phyloP scores from a whole-genome alignment of 2,888 invertebrate genomes.

The Eulithis testata region DNA sequence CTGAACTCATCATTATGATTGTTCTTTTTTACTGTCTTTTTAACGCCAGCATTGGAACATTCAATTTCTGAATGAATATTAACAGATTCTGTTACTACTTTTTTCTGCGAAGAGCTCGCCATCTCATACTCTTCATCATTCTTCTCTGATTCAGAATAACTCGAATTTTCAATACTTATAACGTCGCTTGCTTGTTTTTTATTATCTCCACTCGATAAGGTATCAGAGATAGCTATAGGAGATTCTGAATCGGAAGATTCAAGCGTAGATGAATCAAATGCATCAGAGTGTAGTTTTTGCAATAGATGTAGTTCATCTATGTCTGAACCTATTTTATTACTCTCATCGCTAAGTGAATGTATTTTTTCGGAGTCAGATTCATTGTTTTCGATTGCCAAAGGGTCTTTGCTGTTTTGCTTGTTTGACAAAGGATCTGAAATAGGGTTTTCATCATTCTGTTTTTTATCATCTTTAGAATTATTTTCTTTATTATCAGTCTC shows the following conservation, averaged over 20 bases:
- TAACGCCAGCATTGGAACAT: constrained; percentile 33
- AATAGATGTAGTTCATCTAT: constrained; percentile 72
- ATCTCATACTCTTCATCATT: constrained; percentile 38
- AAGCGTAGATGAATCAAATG: constrained; percentile 54
- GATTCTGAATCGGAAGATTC: constrained; percentile 67
- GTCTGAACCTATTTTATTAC: constrained; percentile 62
- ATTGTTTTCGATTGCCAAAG: background rate
- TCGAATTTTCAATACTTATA: constrained; percentile 78
- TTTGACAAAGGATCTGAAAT: background rate
- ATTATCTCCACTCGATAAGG: constrained; percentile 57
- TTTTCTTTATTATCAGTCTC: constrained; percentile 12
- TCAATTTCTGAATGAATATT: constrained; percentile 45
- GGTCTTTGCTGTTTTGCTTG: constrained; percentile 1
- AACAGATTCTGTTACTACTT: constrained; percentile 22
- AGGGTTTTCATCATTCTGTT: constrained; percentile 15
- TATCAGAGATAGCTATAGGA: constrained; percentile 69
- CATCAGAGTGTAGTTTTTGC: constrained; percentile 68
- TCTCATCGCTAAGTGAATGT: constrained; percentile 56
- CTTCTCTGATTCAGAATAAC: constrained; percentile 70
- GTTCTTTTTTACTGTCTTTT: constrained; percentile 41
- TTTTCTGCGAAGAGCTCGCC: constrained; percentile 17
- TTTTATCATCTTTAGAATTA: constrained; percentile 2
- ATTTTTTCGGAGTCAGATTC: constrained; percentile 42
- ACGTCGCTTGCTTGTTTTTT: constrained; percentile 55
- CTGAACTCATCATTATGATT: constrained; percentile 54